Evolutionary conservation across 2,888 invertebrate genomes (phyloP).

Genomic region (Ecliptopera silaceata): DNA sequence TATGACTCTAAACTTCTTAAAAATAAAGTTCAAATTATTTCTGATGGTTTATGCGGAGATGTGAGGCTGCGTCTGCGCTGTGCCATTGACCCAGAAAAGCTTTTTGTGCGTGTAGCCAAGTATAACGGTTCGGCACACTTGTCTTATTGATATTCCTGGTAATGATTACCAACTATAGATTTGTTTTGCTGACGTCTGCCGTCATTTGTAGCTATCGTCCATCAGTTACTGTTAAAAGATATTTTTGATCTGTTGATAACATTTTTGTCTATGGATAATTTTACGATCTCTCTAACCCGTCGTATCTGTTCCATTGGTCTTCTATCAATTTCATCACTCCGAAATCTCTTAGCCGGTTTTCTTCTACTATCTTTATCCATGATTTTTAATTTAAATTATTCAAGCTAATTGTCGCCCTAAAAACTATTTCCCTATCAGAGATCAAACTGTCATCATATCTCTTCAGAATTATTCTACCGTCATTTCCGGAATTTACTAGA

Average conservation of each 20-base stretch:
- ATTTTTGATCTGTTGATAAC: background rate
- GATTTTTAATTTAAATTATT: slow-evolving; percentile 7
- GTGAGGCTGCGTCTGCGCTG: slow-evolving; percentile 53
- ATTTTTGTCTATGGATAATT: background rate
- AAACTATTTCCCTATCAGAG: slow-evolving; percentile 18
- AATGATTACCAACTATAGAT: slow-evolving; percentile 61
- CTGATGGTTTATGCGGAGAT: slow-evolving; percentile 9
- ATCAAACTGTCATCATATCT: slow-evolving; percentile 16
- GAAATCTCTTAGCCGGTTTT: background rate
- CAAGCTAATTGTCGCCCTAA: slow-evolving; percentile 3
- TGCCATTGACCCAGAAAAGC: slow-evolving; percentile 78
- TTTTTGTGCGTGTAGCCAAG: slow-evolving; percentile 65
- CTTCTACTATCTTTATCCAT: slow-evolving; percentile 5
- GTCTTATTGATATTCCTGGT: slow-evolving; percentile 73
- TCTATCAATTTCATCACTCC: background rate
- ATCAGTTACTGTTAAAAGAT: background rate
- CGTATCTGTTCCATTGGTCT: too few relatives aligned
- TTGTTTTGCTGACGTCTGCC: slow-evolving; percentile 31
- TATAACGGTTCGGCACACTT: slow-evolving; percentile 77
- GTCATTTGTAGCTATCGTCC: background rate
- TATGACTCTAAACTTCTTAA: background rate
- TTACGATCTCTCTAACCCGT: background rate
- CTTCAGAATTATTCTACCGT: slow-evolving; percentile 19
- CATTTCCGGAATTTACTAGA: slow-evolving; percentile 21
- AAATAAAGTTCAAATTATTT: slow-evolving; percentile 16